phyloP scores from a whole-genome alignment of 2,797 vertebrate genomes.

The Salarias fasciatus region DNA sequence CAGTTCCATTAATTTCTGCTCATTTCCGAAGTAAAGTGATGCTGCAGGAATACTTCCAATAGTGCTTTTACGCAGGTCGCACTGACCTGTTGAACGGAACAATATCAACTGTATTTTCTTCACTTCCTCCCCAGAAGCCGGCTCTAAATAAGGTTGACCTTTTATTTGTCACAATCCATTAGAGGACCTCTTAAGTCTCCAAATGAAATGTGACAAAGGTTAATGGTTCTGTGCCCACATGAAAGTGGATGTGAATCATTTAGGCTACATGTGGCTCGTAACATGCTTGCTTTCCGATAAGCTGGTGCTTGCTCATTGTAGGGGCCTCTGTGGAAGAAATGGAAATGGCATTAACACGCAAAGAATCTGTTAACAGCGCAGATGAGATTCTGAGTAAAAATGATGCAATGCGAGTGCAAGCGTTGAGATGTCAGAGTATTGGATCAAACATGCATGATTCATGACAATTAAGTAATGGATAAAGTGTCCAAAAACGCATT shows the following conservation, averaged over 20 bases:
- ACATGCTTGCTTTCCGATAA: background rate
- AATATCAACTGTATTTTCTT: background rate
- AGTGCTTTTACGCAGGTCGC: background rate
- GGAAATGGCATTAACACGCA: conserved; percentile 8
- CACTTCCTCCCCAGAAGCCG: background rate
- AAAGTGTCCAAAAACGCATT: conserved; percentile 1
- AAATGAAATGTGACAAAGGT: conserved; percentile 40
- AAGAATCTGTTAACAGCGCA: background rate
- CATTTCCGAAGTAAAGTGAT: background rate
- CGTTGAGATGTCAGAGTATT: conserved; percentile 15
- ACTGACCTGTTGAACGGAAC: no score
- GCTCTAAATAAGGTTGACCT: conserved; percentile 35
- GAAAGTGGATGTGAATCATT: conserved; percentile 30
- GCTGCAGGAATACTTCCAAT: background rate
- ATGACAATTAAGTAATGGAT: conserved; percentile 5
- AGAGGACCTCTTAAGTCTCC: conserved; percentile 17
- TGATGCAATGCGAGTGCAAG: conserved; percentile 21
- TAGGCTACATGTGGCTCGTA: conserved; percentile 12
- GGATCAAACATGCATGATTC: conserved; percentile 3
- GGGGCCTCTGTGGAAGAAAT: conserved; percentile 8
- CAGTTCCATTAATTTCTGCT: background rate
- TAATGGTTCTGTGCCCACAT: conserved; percentile 25
- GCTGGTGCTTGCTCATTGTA: background rate
- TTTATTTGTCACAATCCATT: conserved; percentile 34
- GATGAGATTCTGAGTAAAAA: conserved; percentile 2